Percentiles rank a stretch among this genome's conserved stretches.
phyloP scores from a whole-genome alignment of 2,797 vertebrate genomes.

The Cirrhinus mrigala region DNA sequence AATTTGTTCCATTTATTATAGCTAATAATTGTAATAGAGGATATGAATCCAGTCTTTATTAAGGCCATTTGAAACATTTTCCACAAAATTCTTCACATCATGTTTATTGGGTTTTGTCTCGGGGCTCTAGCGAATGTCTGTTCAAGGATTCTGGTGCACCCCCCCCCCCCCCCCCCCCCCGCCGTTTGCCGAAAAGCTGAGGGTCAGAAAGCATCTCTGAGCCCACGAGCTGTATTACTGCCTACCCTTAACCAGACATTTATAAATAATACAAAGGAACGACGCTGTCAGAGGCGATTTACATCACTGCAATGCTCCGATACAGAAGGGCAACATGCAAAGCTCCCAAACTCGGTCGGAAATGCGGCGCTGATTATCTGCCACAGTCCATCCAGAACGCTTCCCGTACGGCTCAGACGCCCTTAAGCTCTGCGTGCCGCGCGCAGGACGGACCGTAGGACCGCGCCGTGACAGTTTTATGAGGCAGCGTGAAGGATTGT shows the following conservation, averaged over 20 bases:
- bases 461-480: slow-evolving; percentile 33
- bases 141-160: slow-evolving; percentile 58
- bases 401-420: background rate
- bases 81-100: background rate
- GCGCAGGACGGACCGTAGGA: slow-evolving; percentile 1
- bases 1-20: background rate
- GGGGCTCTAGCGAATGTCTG: slow-evolving; percentile 62
- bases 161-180: background rate
- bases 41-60: background rate
- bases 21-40: background rate
- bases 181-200: slow-evolving; percentile 56
- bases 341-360: slow-evolving; percentile 52
- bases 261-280: slow-evolving; percentile 79
- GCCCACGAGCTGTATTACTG: slow-evolving; percentile 66
- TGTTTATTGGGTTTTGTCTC: background rate
- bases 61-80: background rate
- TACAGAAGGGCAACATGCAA: slow-evolving; percentile 65
- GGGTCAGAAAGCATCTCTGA: slow-evolving; percentile 60
- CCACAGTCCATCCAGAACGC: background rate
- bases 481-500: slow-evolving; percentile 48
- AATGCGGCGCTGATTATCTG: slow-evolving; percentile 34
- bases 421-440: background rate
- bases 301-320: slow-evolving; percentile 65
- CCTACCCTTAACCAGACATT: slow-evolving; percentile 73
- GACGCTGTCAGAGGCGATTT: slow-evolving; percentile 73